A percentile compares a stretch with the other conserved stretches of the same genome.
Evolutionary conservation across 2,888 invertebrate genomes (phyloP).

Genomic region (Rugalucina vietnamica): DNA sequence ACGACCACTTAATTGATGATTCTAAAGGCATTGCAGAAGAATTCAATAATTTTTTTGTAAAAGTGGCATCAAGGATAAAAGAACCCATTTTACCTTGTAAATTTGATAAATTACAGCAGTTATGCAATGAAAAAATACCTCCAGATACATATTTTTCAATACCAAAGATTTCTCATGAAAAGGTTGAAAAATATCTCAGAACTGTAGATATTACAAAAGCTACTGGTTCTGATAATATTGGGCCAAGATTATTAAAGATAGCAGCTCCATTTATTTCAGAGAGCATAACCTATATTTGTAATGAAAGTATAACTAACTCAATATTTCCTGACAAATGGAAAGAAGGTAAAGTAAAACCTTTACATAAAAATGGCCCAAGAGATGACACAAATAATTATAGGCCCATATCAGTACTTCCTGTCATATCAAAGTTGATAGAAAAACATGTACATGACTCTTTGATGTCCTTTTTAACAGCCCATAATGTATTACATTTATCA

Average conservation of each 20-base stretch:
- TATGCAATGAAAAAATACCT: not conserved
- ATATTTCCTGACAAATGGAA: slow-evolving; percentile 7
- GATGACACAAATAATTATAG: slow-evolving; percentile 22
- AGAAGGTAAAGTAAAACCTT: slow-evolving; percentile 7
- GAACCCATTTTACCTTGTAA: not conserved
- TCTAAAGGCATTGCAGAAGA: not conserved
- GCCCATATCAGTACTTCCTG: slow-evolving; percentile 1
- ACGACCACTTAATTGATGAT: not conserved
- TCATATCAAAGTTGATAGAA: not conserved
- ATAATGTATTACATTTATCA: not conserved
- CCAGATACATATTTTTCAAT: not conserved
- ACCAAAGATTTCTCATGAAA: not conserved
- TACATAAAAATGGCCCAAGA: slow-evolving; percentile 21
- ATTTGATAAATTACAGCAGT: not conserved
- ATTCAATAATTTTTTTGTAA: not conserved
- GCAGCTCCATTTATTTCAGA: not conserved
- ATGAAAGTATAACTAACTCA: not conserved
- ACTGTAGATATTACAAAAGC: not conserved
- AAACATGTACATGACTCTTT: not conserved
- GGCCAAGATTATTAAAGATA: not conserved
- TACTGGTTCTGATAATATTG: not conserved
- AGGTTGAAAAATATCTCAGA: not conserved
- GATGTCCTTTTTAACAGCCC: not conserved
- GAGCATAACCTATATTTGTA: not conserved
- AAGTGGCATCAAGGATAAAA: not conserved